Evolutionary conservation across 1,140 invertebrate species (phyloP).

Genomic region (Diachasma alloeum): DNA sequence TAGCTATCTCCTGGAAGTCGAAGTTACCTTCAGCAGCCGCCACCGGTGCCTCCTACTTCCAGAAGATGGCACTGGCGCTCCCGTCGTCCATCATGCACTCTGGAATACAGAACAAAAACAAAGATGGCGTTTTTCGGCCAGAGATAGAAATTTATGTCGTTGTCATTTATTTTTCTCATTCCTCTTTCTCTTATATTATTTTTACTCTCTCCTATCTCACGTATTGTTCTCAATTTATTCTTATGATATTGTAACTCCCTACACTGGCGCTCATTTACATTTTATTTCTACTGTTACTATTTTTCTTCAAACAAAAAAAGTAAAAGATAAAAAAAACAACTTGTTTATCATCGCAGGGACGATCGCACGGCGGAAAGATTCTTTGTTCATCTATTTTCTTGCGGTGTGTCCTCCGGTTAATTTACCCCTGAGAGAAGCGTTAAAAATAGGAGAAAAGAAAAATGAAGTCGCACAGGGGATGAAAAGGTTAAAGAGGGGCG

Average conservation of each 20-base stretch:
- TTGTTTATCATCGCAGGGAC: not conserved
- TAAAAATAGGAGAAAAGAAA: slow-evolving; percentile 8
- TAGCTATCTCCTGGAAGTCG: slow-evolving; percentile 71
- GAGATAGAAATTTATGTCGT: not conserved
- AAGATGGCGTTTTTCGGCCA: slow-evolving; percentile 58
- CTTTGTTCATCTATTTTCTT: not conserved
- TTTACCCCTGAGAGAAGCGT: not conserved
- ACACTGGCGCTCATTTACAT: not conserved
- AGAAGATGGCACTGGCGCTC: slow-evolving; percentile 69
- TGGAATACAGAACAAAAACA: slow-evolving; percentile 71
- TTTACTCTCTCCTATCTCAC: not conserved
- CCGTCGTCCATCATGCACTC: slow-evolving; percentile 70
- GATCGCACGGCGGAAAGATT: slow-evolving; percentile 1
- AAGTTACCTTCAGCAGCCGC: slow-evolving; percentile 69
- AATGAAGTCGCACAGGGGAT: not conserved
- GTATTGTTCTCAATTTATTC: not conserved
- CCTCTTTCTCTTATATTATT: not conserved
- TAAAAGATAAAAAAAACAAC: not conserved
- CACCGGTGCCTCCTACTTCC: slow-evolving; percentile 71
- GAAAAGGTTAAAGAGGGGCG: not conserved
- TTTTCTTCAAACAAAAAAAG: not conserved
- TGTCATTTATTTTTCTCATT: not conserved
- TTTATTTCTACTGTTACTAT: not conserved
- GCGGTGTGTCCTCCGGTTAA: slow-evolving; percentile 3
- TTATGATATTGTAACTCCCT: not conserved